Evolutionary conservation across 2,888 invertebrate species (phyloP).

Genomic region (Conops quadrifasciatus): DNA sequence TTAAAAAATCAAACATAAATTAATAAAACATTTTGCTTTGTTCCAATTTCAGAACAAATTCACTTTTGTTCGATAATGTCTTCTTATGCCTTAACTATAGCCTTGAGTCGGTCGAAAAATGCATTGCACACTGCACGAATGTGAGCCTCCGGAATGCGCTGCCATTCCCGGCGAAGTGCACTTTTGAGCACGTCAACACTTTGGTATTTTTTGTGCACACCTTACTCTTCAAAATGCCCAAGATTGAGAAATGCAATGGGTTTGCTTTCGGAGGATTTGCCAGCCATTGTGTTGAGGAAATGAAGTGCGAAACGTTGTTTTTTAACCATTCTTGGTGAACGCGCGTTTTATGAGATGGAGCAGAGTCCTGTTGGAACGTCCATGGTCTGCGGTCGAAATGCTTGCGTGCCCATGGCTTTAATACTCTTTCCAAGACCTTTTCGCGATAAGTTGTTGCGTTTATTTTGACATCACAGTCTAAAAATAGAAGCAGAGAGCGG

Average conservation of each 20-base stretch:
- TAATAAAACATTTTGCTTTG: too few relatives aligned
- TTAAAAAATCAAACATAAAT: too few relatives aligned
- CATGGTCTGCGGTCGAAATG: conserved; percentile 9
- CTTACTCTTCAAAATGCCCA: conserved; percentile 30
- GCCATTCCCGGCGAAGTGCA: not conserved
- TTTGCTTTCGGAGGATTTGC: conserved; percentile 34
- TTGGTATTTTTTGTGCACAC: not conserved
- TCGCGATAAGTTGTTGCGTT: not conserved
- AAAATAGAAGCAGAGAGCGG: not conserved
- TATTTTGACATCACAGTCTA: not conserved
- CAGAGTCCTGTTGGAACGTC: conserved; percentile 35
- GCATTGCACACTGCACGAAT: not conserved
- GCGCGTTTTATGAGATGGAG: conserved; percentile 29
- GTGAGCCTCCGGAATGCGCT: not conserved
- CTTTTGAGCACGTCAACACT: conserved; percentile 3
- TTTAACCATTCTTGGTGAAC: conserved; percentile 33
- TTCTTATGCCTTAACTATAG: conserved; percentile 18
- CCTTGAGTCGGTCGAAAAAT: conserved; percentile 22
- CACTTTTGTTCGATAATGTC: conserved; percentile 7
- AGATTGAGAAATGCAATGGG: conserved; percentile 34
- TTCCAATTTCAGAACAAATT: conserved; percentile 21
- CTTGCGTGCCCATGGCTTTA: not conserved
- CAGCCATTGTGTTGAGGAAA: conserved; percentile 34
- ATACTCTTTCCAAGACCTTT: not conserved
- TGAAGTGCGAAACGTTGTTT: conserved; percentile 33